phyloP scores from a whole-genome alignment of 2,888 invertebrate genomes.

The Branchipolynoe longqiensis region DNA sequence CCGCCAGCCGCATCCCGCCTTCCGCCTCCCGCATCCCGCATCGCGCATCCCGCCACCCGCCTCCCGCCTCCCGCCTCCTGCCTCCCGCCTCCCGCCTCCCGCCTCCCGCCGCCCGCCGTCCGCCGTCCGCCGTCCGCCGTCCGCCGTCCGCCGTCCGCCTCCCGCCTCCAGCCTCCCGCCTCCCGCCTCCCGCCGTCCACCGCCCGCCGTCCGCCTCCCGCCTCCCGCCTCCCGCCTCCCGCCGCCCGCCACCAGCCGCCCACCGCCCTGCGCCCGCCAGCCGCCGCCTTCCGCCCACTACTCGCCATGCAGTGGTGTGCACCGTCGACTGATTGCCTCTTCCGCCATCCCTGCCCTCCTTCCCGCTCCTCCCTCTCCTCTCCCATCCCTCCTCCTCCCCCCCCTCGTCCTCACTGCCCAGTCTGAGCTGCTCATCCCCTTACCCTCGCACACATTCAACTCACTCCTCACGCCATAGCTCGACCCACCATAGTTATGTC shows the following conservation, averaged over 20 bases:
- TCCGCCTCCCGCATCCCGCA: neutral
- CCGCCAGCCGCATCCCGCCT: neutral
- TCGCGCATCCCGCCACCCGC: neutral
- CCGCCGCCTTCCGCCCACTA: neutral
- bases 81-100: neutral
- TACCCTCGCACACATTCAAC: neutral
- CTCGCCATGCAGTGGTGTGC: neutral
- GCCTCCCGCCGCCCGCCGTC: neutral
- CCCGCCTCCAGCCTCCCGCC: neutral
- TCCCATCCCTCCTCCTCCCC: neutral
- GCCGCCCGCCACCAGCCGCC: neutral
- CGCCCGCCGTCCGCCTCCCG: neutral
- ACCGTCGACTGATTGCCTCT: constrained; percentile 31
- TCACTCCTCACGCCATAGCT: no score
- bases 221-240: neutral
- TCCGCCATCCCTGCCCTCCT: constrained; percentile 11
- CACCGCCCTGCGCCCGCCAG: neutral
- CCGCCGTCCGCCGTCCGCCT: constrained; percentile 15
- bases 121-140: neutral
- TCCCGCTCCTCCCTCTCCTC: neutral
- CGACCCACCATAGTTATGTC: no score
- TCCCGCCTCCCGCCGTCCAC: neutral
- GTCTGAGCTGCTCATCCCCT: neutral
- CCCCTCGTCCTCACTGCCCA: neutral
- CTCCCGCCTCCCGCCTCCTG: neutral